Evolutionary conservation across 2,888 invertebrate species (phyloP), one percentile per base, ranked within the genome.

Genomic region (Oxycera nigricornis): DNA sequence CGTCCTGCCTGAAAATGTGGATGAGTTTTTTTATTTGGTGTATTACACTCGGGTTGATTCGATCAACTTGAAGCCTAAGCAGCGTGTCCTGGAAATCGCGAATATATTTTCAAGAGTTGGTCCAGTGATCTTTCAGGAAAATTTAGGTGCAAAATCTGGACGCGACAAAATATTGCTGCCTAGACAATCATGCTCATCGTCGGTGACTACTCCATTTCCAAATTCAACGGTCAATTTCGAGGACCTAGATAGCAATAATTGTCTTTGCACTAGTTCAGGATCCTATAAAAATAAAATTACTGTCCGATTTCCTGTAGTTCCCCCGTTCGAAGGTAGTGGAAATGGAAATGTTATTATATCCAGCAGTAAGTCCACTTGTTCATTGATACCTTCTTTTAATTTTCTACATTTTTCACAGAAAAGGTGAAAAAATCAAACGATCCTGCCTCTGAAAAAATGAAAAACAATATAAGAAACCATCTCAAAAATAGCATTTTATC

Each of bases 361-460:
- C 9, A 24, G 24, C 9, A 65, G 68, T n/a, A 20, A 62, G 65
- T n/a, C n/a, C n/a, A n/a, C n/a, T n/a, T n/a, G n/a, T n/a, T n/a
- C n/a, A n/a, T n/a, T n/a, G n/a, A n/a, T n/a, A n/a, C 39, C 39
- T 39, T 1, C 7, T 39, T 39, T 0, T 39, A 9, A 39, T 39
- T 9, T 39, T 39, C 14, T 1, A 14, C 39, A 9, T 39, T 39
- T 39, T 14, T 39, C 46, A 59, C 17, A 72, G 50, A n/a, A 72
- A 73, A 70, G 74, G 72, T 22, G 75, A 79, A 31, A 24, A 57
- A 57, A 57, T 57, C 57, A 22, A 57, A 14, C 24, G 22, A n/a
- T n/a, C n/a, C n/a, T n/a, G n/a, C n/a, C n/a, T n/a, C n/a, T n/a
- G n/a, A 35, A 11, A 35, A 35, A 35, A 35, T 35, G 11, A 35